Base-by-base conservation (phyloP, 2,113 vertebrate species). In the Gadus macrocephalus region DNA sequence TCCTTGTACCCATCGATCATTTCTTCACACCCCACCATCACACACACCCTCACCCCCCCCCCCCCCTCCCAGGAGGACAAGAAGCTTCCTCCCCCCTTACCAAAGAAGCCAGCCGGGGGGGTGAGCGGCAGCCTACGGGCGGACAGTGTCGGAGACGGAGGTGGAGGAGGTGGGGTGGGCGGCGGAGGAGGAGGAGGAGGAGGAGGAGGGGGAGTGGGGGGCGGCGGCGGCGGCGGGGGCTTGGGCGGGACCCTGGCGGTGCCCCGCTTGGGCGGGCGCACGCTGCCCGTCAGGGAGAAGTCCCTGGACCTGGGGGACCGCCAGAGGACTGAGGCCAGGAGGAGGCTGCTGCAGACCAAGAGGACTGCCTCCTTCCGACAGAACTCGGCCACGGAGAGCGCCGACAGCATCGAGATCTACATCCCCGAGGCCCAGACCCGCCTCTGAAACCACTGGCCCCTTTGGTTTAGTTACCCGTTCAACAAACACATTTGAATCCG, bases 321-420 rank as follows among this genome's bases (percentile, higher is more conserved):
- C 75, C 96, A 96, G 92, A 92, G 96, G 90, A 95, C 95, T 89
- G 97, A 98, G 83, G 95, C 95, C 4, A 93, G 95, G 69, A 93
- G 96, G 85, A 85, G 97, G 87, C 94, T 99, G 79, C 92, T 98
- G 89, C 96, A 96, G 75, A 95, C 96, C 88, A 98, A 98, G 79
- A 91, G 96, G 17, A 93, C 95, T 0, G 93, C 96, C 77, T 99
- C 97, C 67, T 98, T 98, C 91, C 93, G 97, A 84, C 96, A 98
- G 90, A 98, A 97, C 93, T 98, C 97, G 2, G 96, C 96, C 90
- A 98, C 97, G 0, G 97, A 98, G 90, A 99, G 97, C 11, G 97
- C 96, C 4, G 97, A 99, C 92, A 99, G 97, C 93, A 99, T 99
- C 42, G 96, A 98, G 92, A 99, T 99, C 92, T 99, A 97, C 93